These are phyloP conservation scores for Geotria australis DNA, from an alignment of 2,797 vertebrate genomes.

Conservation along the genomic window DNA sequence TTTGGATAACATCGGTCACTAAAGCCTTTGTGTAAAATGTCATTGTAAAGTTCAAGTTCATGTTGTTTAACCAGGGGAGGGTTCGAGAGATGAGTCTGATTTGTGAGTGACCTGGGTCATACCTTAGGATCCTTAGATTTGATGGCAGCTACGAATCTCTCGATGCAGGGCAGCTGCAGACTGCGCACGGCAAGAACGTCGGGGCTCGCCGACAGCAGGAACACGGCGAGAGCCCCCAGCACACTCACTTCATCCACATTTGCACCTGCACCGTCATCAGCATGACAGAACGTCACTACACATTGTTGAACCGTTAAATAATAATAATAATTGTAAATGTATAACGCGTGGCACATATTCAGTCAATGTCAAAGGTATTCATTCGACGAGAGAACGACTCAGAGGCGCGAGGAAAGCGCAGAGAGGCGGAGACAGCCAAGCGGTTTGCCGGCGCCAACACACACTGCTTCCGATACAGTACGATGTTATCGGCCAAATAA, in stretches of 20 bases:
- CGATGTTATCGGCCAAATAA: too few relatives aligned
- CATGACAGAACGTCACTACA: slow-evolving; percentile 1
- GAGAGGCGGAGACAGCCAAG: background rate
- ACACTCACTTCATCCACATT: slow-evolving; percentile 60
- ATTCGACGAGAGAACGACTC: too few relatives aligned
- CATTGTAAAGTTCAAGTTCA: too few relatives aligned
- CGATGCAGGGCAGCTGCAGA: slow-evolving; percentile 67
- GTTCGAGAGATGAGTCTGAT: background rate
- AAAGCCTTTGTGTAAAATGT: too few relatives aligned
- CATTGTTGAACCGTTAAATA: background rate
- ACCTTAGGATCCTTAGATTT: slow-evolving; percentile 71
- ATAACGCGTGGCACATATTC: slow-evolving; percentile 1
- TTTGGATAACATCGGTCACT: too few relatives aligned
- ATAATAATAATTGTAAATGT: slow-evolving; percentile 2
- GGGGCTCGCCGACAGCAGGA: slow-evolving; percentile 53
- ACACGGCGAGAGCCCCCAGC: slow-evolving; percentile 64
- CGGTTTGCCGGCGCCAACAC: background rate
- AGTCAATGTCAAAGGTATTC: too few relatives aligned
- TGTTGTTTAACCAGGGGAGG: background rate
- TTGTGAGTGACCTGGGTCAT: slow-evolving; percentile 1
- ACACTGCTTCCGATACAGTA: too few relatives aligned
- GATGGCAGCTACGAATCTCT: slow-evolving; percentile 47
- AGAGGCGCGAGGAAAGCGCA: too few relatives aligned
- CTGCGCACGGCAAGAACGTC: slow-evolving; percentile 61
- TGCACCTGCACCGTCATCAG: slow-evolving; percentile 32